Evolutionary conservation across 2,113 vertebrate species (phyloP).

Genomic region (Chrysochloris asiatica): DNA sequence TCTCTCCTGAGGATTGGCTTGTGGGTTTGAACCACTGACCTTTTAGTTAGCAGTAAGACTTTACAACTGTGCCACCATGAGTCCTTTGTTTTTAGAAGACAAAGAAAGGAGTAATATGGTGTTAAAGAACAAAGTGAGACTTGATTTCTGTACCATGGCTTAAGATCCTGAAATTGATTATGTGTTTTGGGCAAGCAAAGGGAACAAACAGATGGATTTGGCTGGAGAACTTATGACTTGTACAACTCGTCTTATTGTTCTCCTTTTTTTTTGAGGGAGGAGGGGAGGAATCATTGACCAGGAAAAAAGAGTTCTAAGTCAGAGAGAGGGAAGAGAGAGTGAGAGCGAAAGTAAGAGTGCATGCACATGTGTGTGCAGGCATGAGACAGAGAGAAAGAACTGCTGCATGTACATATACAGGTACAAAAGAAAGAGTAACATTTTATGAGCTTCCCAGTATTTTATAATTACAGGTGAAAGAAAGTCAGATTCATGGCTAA

Average conservation of each 20-base stretch:
- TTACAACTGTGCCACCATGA: too few species aligned
- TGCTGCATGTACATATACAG: too few species aligned
- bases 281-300: not conserved
- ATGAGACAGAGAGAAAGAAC: not conserved
- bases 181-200: conserved; percentile 4
- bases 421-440: too few species aligned
- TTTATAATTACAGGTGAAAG: too few species aligned
- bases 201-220: not conserved
- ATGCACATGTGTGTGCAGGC: conserved; percentile 1
- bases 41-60: too few species aligned
- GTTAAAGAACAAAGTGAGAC: conserved; percentile 35
- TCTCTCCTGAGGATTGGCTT: too few species aligned
- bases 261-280: not conserved
- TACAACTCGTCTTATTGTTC: too few species aligned
- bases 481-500: too few species aligned
- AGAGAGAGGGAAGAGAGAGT: not conserved
- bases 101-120: conserved; percentile 19
- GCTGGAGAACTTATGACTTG: not conserved
- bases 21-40: too few species aligned
- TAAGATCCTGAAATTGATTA: conserved; percentile 38
- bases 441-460: too few species aligned
- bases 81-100: not conserved
- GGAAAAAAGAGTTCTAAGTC: not conserved
- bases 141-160: conserved; percentile 42
- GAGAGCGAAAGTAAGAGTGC: not conserved